These are phyloP conservation scores for Ophioderma brevispina DNA, from an alignment of 35 echinoderm and acorn worm species.

Conservation along the genomic window DNA sequence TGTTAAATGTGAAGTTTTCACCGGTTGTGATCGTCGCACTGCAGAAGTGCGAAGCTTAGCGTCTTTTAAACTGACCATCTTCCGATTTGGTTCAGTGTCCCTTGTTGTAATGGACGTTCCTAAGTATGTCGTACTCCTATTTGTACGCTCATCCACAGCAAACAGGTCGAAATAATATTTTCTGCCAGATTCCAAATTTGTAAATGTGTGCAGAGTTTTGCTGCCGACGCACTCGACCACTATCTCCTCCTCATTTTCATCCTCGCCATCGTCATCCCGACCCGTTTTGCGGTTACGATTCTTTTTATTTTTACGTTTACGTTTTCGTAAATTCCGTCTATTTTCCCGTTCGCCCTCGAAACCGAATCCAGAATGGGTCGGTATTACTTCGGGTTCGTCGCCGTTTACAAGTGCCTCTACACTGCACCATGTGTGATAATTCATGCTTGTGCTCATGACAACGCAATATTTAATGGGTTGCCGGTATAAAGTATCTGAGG, in stretches of 20 bases:
- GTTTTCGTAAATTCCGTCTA: neutral
- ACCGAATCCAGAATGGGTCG: slow-evolving; percentile 45
- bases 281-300: neutral
- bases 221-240: slow-evolving; percentile 81
- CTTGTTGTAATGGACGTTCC: slow-evolving; percentile 64
- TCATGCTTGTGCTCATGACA: slow-evolving; percentile 63
- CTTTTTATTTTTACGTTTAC: neutral
- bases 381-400: neutral
- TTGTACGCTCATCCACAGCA: slow-evolving; percentile 77
- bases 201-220: slow-evolving; percentile 89
- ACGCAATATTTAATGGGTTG: slow-evolving; percentile 87
- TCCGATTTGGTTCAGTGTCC: slow-evolving; percentile 25
- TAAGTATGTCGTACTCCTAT: slow-evolving; percentile 69
- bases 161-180: slow-evolving; percentile 91
- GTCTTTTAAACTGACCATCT: slow-evolving; percentile 73
- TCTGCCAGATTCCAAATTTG: slow-evolving; percentile 70
- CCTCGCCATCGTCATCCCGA: slow-evolving; percentile 16
- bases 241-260: slow-evolving; percentile 60
- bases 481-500: slow-evolving; percentile 64
- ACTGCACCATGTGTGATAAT: slow-evolving; percentile 87
- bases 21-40: slow-evolving; percentile 49
- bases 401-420: slow-evolving; percentile 56
- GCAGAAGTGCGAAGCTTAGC: slow-evolving; percentile 71
- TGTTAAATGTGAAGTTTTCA: slow-evolving; percentile 80
- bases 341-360: slow-evolving; percentile 46